Conservation (phyloP, 2,797 vertebrate species). For the Clarias pachynema region DNA sequence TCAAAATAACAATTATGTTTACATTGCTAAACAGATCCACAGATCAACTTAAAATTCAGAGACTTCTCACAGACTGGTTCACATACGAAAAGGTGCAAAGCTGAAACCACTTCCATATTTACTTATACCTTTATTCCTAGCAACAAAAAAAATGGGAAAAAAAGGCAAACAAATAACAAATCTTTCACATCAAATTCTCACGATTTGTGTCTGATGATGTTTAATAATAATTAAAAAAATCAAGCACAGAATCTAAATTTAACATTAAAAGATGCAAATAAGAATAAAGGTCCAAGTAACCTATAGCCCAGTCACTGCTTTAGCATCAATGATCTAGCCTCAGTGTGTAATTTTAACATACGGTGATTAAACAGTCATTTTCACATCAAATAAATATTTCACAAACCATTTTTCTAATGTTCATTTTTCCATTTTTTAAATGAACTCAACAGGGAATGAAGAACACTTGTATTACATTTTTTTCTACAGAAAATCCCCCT, state of each 20-base stretch:
- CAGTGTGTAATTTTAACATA: not conserved
- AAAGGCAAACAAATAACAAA: not conserved
- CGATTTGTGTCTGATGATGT: not conserved
- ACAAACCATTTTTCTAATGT: not conserved
- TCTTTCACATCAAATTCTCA: not conserved
- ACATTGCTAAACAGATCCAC: not conserved
- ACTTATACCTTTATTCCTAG: not conserved
- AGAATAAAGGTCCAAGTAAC: not conserved
- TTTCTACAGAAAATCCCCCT: not conserved
- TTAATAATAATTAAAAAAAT: no score
- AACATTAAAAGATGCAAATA: no score
- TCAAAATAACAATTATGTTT: not conserved
- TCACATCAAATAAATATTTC: not conserved
- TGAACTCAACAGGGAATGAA: not conserved
- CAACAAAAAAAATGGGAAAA: not conserved
- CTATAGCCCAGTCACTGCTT: not conserved
- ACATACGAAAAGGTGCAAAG: not conserved
- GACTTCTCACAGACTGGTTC: not conserved
- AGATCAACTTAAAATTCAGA: not conserved
- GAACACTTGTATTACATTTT: not conserved
- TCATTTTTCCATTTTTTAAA: not conserved
- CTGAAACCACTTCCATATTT: not conserved
- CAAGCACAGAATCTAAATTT: not conserved
- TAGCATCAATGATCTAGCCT: not conserved
- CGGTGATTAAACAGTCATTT: not conserved